These are phyloP conservation scores for Lapara coniferarum DNA, from an alignment of 2,888 invertebrate species.

Conservation along the genomic window DNA sequence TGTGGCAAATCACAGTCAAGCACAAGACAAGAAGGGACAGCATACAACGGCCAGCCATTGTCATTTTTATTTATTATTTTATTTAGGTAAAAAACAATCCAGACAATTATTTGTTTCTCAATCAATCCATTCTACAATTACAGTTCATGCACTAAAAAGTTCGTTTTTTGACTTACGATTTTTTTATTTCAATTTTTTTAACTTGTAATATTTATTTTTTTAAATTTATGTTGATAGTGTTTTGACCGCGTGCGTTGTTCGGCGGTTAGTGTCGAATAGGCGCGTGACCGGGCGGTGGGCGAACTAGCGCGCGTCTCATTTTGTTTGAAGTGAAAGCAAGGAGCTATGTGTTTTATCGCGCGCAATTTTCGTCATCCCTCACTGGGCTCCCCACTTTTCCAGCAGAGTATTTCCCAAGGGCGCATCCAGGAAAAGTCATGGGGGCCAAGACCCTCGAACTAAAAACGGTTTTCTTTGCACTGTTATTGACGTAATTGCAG, in stretches of 20 bases:
- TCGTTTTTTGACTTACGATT: slow-evolving; percentile 28
- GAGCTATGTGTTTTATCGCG: slow-evolving; percentile 75
- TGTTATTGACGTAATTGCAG: no score
- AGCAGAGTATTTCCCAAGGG: slow-evolving; percentile 39
- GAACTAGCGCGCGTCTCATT: slow-evolving; percentile 69
- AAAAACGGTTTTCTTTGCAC: no score
- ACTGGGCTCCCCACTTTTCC: slow-evolving; percentile 60
- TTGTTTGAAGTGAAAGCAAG: slow-evolving; percentile 80
- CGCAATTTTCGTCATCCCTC: slow-evolving; percentile 78
- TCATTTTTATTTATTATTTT: slow-evolving; percentile 45
- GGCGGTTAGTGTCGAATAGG: slow-evolving; percentile 62
- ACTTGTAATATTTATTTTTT: slow-evolving; percentile 21
- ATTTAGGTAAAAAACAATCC: slow-evolving; percentile 37
- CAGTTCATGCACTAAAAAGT: slow-evolving; percentile 21
- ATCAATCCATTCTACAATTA: slow-evolving; percentile 42
- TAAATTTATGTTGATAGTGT: slow-evolving; percentile 46
- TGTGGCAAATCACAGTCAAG: slow-evolving; percentile 62
- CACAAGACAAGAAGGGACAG: slow-evolving; percentile 66
- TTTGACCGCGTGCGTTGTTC: slow-evolving; percentile 65
- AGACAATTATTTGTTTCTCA: slow-evolving; percentile 37
- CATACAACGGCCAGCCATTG: slow-evolving; percentile 64
- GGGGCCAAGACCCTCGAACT: slow-evolving; percentile 24
- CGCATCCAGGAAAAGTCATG: slow-evolving; percentile 33
- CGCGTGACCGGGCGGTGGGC: slow-evolving; percentile 53
- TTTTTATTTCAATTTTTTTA: slow-evolving; percentile 33